Base-by-base conservation (phyloP, 2,113 vertebrate genomes). In the Cottus gobio region DNA sequence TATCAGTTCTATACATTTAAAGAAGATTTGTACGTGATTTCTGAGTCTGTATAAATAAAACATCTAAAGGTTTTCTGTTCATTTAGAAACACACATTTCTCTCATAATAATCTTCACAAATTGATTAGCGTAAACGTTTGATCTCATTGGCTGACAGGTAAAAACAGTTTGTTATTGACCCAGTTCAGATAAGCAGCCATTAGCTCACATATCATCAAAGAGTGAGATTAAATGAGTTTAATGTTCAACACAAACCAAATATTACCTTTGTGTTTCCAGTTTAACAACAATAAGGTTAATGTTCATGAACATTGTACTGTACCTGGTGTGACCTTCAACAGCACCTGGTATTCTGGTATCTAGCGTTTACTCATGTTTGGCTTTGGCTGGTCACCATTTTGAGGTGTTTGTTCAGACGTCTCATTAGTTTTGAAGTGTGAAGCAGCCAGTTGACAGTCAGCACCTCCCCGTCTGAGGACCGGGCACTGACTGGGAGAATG, bases 151-250 rank as follows among this genome's bases (percentile, higher is more conserved):
- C 46, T 48, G 6, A 48, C 1, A 6, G 52, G n/a, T 16, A 46
- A 46, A 34, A 42, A 48, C 13, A 54, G 16, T 31, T 52, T 28
- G 16, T 26, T 46, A 18, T 73, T 80, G 61, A 60, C 61, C 36
- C 15, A 24, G 22, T 16, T 34, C 7, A 22, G 65, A 81, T 81
- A 81, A 75, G 71, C 42, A 62, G 30, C 42, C 12, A 44, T 65
- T 58, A 72, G 2, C 30, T 66, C 11, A 22, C 50, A n/a, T 67
- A 39, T 67, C 31, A 61, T 10, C 37, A 79, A 34, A 36, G 30
- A 37, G 15, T 52, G 34, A 72, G 60, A 72, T 65, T 44, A 65
- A 30, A 26, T 6, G 13, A 62, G 13, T 63, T 63, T 34, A 46
- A 77, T 34, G 37, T 65, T 72, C 24, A 11, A n/a, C 62, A 24